A percentile compares a stretch with the other conserved stretches of the same genome.
These are phyloP conservation scores for Malaclemys terrapin DNA, from an alignment of 2,113 vertebrate species.

Conservation along the genomic window DNA sequence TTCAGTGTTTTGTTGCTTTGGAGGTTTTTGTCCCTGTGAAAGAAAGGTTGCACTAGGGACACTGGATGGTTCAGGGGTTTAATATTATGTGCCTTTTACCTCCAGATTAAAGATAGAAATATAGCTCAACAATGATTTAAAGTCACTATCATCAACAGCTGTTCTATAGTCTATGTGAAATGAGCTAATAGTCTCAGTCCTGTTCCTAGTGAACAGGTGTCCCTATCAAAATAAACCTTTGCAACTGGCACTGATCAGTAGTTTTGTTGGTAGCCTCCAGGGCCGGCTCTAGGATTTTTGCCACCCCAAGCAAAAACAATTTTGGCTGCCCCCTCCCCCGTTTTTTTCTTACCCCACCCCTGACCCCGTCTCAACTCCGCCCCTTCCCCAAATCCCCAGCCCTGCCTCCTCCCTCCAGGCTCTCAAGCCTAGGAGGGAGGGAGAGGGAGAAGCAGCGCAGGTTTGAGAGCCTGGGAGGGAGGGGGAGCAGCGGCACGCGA, in stretches of 20 bases:
- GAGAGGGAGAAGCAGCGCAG: too few relatives aligned
- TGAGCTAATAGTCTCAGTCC: neutral
- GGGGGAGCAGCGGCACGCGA: too few relatives aligned
- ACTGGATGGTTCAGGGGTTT: neutral
- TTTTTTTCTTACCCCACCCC: too few relatives aligned
- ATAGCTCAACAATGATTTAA: neutral
- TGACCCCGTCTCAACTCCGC: too few relatives aligned
- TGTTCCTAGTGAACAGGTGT: neutral
- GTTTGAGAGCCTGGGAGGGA: too few relatives aligned
- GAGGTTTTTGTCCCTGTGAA: neutral
- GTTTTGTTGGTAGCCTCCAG: neutral
- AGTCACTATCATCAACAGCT: neutral
- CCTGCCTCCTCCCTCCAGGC: too few relatives aligned
- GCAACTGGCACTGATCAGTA: neutral
- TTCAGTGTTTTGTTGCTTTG: neutral
- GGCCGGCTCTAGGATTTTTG: too few relatives aligned
- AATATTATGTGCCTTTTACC: rapidly evolving
- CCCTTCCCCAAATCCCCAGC: too few relatives aligned
- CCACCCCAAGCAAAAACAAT: too few relatives aligned
- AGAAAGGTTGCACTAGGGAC: neutral
- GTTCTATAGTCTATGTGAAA: neutral
- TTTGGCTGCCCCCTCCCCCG: too few relatives aligned
- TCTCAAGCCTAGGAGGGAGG: too few relatives aligned
- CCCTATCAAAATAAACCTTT: neutral
- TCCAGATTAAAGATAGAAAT: neutral